These are phyloP conservation scores for Paramormyrops hopkinsi DNA, from an alignment of 2,797 vertebrate species.

Conservation along the genomic window DNA sequence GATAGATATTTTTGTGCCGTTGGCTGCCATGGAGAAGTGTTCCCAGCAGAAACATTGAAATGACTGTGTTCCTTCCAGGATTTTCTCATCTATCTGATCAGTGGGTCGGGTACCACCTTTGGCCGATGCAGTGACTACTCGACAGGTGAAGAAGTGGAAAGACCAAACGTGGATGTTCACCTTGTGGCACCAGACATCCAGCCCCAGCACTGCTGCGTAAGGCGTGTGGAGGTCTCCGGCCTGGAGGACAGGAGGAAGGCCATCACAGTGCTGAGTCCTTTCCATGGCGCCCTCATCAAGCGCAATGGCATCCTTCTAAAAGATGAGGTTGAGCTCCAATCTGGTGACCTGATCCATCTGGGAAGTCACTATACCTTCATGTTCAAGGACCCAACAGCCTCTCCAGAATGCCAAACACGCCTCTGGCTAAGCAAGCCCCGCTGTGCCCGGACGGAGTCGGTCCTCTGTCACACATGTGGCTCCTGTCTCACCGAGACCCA, in stretches of 20 bases:
- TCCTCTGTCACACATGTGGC: conserved; percentile 47
- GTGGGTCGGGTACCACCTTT: conserved; percentile 43
- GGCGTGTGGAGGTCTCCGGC: conserved; percentile 31
- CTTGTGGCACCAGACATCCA: conserved; percentile 60
- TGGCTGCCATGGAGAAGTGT: background rate
- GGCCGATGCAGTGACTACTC: conserved; percentile 38
- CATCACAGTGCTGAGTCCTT: conserved; percentile 45
- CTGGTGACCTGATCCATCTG: conserved; percentile 64
- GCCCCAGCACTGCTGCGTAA: conserved; percentile 56
- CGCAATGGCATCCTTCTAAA: conserved; percentile 53
- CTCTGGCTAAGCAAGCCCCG: conserved; percentile 12
- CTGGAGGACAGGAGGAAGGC: background rate
- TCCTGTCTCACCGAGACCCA: conserved; percentile 15
- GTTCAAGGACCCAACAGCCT: conserved; percentile 60
- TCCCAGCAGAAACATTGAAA: background rate
- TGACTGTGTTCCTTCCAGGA: conserved; percentile 49
- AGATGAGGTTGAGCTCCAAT: conserved; percentile 45
- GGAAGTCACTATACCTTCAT: conserved; percentile 66
- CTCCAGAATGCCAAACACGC: background rate
- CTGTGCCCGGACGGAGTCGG: background rate
- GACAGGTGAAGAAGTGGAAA: conserved; percentile 30
- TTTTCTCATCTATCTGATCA: conserved; percentile 63
- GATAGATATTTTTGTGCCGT: background rate
- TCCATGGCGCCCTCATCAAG: conserved; percentile 46
- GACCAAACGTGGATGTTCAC: conserved; percentile 36